Percentiles rank a stretch among this genome's conserved stretches.
phyloP scores from a whole-genome alignment of 2,113 vertebrate species.

The Dipodomys merriami region DNA sequence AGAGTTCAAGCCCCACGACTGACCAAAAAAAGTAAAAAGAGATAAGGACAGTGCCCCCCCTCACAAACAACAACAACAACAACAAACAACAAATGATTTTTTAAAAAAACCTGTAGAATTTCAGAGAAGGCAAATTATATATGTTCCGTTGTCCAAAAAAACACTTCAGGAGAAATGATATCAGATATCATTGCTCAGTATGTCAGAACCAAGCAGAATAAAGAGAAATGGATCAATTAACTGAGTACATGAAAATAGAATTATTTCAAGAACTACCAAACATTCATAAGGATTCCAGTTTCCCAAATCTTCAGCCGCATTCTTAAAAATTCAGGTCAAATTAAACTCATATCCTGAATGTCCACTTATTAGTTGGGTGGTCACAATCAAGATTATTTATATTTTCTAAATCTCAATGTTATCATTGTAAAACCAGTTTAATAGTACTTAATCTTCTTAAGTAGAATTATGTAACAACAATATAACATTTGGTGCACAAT shows the following conservation, averaged over 20 bases:
- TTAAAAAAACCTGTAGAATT: too few relatives aligned
- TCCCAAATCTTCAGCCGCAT: not conserved
- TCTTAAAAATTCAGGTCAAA: conserved; percentile 1
- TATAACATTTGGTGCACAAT: not conserved
- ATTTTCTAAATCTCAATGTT: not conserved
- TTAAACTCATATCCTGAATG: conserved; percentile 7
- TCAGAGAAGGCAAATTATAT: too few relatives aligned
- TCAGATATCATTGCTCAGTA: not conserved
- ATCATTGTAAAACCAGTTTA: conserved; percentile 6
- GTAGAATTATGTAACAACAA: too few relatives aligned
- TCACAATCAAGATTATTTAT: not conserved
- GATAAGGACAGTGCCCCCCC: too few relatives aligned
- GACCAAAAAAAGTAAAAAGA: too few relatives aligned
- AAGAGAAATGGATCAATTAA: not conserved
- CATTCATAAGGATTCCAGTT: not conserved
- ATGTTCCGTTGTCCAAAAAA: too few relatives aligned
- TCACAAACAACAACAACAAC: too few relatives aligned
- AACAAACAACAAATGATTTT: too few relatives aligned
- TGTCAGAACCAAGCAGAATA: not conserved
- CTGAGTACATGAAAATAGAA: not conserved
- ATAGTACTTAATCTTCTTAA: not conserved
- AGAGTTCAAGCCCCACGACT: too few relatives aligned
- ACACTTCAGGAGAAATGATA: too few relatives aligned
- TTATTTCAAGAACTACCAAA: not conserved
- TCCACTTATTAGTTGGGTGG: not conserved